Conservation (phyloP, 2,113 vertebrate species). For the Capricornis sumatraensis region DNA sequence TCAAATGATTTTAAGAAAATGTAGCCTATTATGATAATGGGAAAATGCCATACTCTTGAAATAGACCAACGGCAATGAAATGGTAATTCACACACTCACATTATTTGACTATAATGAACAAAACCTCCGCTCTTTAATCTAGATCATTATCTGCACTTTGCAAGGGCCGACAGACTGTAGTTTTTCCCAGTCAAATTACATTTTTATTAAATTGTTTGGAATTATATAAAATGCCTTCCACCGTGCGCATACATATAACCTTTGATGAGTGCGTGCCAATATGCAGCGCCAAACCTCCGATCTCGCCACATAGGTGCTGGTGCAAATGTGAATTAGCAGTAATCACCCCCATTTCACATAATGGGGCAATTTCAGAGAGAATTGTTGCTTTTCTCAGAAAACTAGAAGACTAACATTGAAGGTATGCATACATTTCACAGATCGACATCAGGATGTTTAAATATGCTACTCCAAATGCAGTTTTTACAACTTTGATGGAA, state of each 20-base stretch:
- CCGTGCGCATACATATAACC: neutral
- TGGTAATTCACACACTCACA: conserved; percentile 45
- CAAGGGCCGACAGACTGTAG: conserved; percentile 36
- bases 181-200: conserved; percentile 56
- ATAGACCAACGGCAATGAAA: conserved; percentile 47
- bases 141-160: conserved; percentile 60
- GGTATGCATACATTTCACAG: conserved; percentile 16
- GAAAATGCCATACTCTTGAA: conserved; percentile 51
- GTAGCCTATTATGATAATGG: conserved; percentile 63
- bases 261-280: neutral
- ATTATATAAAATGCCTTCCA: conserved; percentile 58
- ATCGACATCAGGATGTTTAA: neutral
- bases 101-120: conserved; percentile 56
- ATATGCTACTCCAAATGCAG: neutral
- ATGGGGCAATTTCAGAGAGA: conserved; percentile 54
- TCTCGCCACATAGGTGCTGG: neutral
- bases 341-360: conserved; percentile 35
- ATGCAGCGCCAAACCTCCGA: neutral
- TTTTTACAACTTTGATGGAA: neutral
- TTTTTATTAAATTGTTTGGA: conserved; percentile 73
- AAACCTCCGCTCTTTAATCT: conserved; percentile 65
- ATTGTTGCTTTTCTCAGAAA: conserved; percentile 23
- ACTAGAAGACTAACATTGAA: conserved; percentile 17
- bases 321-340: conserved; percentile 42
- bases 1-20: conserved; percentile 72